Evolutionary conservation across 1,140 invertebrate genomes (phyloP).

Genomic region (Chionoecetes opilio): DNA sequence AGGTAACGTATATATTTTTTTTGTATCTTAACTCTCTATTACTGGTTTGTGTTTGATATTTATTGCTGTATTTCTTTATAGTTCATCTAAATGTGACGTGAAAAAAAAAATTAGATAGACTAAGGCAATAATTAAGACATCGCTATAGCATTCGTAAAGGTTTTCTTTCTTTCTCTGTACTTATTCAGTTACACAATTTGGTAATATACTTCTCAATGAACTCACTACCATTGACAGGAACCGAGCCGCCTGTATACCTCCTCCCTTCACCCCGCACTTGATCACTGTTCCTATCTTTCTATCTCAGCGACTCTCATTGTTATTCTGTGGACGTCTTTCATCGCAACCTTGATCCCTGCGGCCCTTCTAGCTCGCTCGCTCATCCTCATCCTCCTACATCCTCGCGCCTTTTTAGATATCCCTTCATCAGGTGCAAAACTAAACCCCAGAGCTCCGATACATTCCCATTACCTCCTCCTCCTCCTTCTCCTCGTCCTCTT

Average conservation of each 20-base stretch:
- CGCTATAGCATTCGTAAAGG: too few relatives aligned
- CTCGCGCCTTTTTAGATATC: slow-evolving; percentile 4
- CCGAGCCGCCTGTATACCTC: background rate
- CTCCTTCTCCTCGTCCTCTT: too few relatives aligned
- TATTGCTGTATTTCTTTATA: too few relatives aligned
- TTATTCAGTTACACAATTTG: background rate
- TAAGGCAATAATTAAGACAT: too few relatives aligned
- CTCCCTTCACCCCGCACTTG: background rate
- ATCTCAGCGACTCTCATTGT: slow-evolving; percentile 19
- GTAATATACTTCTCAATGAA: background rate
- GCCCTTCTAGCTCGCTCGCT: background rate
- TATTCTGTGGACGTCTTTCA: background rate
- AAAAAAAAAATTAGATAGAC: too few relatives aligned
- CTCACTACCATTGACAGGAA: background rate
- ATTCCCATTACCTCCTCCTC: background rate
- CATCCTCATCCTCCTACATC: background rate
- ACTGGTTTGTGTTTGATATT: too few relatives aligned
- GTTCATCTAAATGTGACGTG: too few relatives aligned
- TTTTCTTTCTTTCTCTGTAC: too few relatives aligned
- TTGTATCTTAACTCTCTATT: too few relatives aligned
- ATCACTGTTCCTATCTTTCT: slow-evolving; percentile 31
- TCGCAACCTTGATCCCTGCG: slow-evolving; percentile 2
- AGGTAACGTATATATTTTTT: too few relatives aligned
- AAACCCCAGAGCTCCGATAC: background rate
- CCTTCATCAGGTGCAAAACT: background rate